Conservation (phyloP, 1,140 invertebrate species). For the Pemphigus obesinymphae region DNA sequence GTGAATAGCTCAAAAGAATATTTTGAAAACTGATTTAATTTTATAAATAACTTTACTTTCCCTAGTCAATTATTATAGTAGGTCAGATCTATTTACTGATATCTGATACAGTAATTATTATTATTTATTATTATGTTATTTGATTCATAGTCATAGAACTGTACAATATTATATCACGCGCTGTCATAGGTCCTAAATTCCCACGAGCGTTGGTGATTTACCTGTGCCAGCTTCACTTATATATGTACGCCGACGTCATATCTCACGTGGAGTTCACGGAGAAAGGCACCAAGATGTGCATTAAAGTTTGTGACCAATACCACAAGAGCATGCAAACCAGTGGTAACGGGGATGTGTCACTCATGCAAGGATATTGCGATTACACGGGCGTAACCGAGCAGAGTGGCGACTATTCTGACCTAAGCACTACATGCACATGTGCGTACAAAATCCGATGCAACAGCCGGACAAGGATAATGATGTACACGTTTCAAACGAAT, state of each 20-base stretch:
- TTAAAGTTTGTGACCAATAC: neutral
- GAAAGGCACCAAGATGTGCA: neutral
- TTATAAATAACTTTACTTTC: no score
- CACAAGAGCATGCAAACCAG: neutral
- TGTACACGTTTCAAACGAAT: neutral
- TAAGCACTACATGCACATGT: neutral
- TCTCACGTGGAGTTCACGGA: neutral
- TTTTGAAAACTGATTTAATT: no score
- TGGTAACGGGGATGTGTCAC: neutral
- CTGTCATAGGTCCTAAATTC: neutral
- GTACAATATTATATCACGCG: no score
- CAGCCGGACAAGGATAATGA: neutral
- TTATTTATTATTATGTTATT: no score
- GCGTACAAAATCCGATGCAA: neutral
- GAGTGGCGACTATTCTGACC: neutral
- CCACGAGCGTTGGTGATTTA: neutral
- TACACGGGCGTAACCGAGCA: neutral
- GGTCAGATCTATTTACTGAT: no score
- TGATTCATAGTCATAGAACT: no score
- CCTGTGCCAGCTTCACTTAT: neutral
- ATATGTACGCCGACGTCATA: neutral
- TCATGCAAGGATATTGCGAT: neutral
- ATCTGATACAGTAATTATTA: no score
- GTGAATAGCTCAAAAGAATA: no score
- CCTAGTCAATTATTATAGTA: no score